These are phyloP conservation scores for Muscicapa comitata DNA, from an alignment of 2,797 vertebrate genomes.

Conservation along the genomic window DNA sequence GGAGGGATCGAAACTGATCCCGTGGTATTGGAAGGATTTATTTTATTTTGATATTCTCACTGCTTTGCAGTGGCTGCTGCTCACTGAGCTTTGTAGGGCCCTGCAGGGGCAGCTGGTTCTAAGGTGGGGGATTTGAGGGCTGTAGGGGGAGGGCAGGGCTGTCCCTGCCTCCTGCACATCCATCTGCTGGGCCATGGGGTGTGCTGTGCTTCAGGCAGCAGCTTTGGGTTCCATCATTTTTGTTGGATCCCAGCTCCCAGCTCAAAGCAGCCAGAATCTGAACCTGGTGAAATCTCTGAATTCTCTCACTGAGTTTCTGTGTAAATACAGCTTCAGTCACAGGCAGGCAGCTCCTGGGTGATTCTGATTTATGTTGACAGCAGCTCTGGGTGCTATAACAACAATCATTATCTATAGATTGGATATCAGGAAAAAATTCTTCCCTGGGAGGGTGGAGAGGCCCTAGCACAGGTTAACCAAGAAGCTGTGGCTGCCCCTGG, in stretches of 20 bases:
- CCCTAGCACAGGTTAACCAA: not conserved
- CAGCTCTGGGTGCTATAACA: not conserved
- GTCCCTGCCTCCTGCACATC: not conserved
- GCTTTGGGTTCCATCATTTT: not conserved
- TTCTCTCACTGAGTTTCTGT: no score
- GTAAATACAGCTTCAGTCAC: not conserved
- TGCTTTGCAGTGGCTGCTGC: not conserved
- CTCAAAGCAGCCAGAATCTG: not conserved
- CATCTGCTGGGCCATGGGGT: not conserved
- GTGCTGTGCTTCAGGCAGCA: not conserved
- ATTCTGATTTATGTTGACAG: not conserved
- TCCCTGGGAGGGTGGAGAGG: not conserved
- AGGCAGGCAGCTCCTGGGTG: not conserved
- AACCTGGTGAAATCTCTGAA: not conserved
- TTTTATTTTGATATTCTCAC: not conserved
- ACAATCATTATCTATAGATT: no score
- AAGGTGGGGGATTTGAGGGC: not conserved
- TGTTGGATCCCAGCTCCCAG: not conserved
- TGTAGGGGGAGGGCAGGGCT: not conserved
- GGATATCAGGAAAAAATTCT: not conserved
- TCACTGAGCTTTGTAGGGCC: not conserved
- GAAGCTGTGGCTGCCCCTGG: not conserved
- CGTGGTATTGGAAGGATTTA: not conserved
- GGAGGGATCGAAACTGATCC: not conserved
- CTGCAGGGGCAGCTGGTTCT: not conserved